Evolutionary conservation across 2,113 vertebrate genomes (phyloP), one percentile per base, ranked within the genome.

Genomic region (Orientallactaga bullata): DNA sequence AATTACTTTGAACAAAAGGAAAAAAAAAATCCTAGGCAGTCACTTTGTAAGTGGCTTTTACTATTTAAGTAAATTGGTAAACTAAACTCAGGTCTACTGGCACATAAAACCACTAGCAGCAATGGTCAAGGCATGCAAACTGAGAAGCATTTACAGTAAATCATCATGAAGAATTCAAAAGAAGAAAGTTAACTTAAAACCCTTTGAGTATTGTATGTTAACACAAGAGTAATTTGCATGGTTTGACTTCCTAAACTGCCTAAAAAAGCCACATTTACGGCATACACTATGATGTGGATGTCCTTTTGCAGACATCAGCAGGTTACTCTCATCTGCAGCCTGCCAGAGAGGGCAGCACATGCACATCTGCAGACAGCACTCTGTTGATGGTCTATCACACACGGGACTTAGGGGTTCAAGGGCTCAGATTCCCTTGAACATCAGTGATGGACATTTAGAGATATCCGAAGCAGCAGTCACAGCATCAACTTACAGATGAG

Each of bases 71-170:
- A 98, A 98, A 98, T 96, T 97, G 97, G 97, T 98, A 99, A 98
- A 98, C 98, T 98, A 98, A 98, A 98, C 97, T 98, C 97, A 98
- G 98, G 98, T 98, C 98, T 98, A 98, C 98, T 98, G 98, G 98
- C 98, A 99, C 98, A 97, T 98, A 98, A 98, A 98, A 98, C 98
- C 98, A 98, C 98, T 98, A 98, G 98, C 98, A 99, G 98, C 98
- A 99, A 98, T 98, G 98, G 98, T 98, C 98, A 98, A 98, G 98
- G 98, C 98, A 99, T 98, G 98, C 98, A 99, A 98, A 98, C 98
- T 98, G 97, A 99, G 98, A 98, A 98, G 98, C 98, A 99, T 98
- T 98, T 99, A 98, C 98, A 98, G 97, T 98, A 98, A 98, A 98
- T 98, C 96, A 98, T 98, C 97, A 97, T 97, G 97, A 97, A 98